Conservation (phyloP, 2,888 invertebrate species). For the Nomada goodeniana region DNA sequence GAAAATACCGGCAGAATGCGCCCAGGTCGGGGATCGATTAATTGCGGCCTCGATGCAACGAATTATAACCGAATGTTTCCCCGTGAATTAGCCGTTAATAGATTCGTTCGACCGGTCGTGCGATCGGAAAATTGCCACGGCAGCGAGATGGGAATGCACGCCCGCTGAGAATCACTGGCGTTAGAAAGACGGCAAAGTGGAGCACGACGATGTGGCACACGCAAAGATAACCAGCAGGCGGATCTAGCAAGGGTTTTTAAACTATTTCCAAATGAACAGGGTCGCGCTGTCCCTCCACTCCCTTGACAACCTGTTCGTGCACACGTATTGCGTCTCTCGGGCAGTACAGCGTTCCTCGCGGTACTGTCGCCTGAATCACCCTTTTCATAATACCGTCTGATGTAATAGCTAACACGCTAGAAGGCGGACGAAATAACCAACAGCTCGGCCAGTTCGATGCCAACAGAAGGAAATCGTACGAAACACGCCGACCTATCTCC, state of each 20-base stretch:
- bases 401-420: constrained; percentile 57
- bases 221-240: constrained; percentile 10
- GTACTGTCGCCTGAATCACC: constrained; percentile 64
- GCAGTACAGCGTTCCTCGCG: constrained; percentile 48
- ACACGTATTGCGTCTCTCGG: not conserved
- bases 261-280: constrained; percentile 4
- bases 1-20: no score
- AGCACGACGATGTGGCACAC: constrained; percentile 10
- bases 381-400: constrained; percentile 69
- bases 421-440: constrained; percentile 50
- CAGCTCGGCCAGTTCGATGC: constrained; percentile 26
- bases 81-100: no score
- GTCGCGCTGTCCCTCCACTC: not conserved
- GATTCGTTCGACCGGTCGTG: no score
- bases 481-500: constrained; percentile 1
- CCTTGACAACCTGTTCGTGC: constrained; percentile 60
- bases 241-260: constrained; percentile 23
- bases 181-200: constrained; percentile 8
- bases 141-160: no score
- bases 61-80: no score
- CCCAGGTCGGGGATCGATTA: no score
- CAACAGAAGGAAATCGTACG: constrained; percentile 19
- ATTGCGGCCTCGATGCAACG: no score
- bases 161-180: not conserved
- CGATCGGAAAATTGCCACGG: no score